Evolutionary conservation across 2,113 vertebrate species (phyloP).

Genomic region (Turnix velox): DNA sequence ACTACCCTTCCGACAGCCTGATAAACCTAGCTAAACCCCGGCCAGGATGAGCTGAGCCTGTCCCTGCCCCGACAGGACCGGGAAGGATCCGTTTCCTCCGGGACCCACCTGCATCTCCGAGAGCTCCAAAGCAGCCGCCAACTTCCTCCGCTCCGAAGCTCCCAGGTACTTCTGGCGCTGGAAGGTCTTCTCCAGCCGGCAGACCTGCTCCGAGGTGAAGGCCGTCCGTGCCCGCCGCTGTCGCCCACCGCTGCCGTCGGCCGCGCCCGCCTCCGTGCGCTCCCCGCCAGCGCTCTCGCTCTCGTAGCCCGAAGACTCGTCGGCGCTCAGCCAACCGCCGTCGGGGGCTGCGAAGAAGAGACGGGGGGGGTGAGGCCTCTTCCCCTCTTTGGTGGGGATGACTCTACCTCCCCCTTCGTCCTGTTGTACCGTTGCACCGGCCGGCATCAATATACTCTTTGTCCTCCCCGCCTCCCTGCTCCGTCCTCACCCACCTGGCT

Average conservation of each 20-base stretch:
- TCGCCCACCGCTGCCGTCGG: background rate
- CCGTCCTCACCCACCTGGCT: background rate
- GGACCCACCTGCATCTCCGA: constrained; percentile 80
- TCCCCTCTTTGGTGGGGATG: accelerated
- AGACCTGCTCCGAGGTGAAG: constrained; percentile 79
- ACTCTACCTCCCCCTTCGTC: background rate
- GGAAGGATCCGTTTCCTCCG: background rate
- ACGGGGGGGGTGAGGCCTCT: background rate
- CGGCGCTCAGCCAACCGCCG: background rate
- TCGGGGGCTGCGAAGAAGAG: background rate
- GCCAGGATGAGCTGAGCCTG: accelerated
- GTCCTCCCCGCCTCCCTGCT: accelerated
- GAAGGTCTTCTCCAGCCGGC: constrained; percentile 80
- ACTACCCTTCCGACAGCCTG: too few species aligned
- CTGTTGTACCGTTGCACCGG: background rate
- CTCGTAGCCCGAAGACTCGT: constrained; percentile 47
- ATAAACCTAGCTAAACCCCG: background rate
- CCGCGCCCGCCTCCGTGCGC: background rate
- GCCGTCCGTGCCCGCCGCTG: constrained; percentile 74
- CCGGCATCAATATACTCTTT: accelerated
- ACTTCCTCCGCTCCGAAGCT: constrained; percentile 71
- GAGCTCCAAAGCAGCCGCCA: constrained; percentile 74
- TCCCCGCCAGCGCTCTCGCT: constrained; percentile 13
- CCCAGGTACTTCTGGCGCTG: constrained; percentile 78
- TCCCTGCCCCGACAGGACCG: too few species aligned